Evolutionary conservation across 2,888 invertebrate species (phyloP), one percentile per base, ranked within the genome.

Genomic region (Epiblema foenella): DNA sequence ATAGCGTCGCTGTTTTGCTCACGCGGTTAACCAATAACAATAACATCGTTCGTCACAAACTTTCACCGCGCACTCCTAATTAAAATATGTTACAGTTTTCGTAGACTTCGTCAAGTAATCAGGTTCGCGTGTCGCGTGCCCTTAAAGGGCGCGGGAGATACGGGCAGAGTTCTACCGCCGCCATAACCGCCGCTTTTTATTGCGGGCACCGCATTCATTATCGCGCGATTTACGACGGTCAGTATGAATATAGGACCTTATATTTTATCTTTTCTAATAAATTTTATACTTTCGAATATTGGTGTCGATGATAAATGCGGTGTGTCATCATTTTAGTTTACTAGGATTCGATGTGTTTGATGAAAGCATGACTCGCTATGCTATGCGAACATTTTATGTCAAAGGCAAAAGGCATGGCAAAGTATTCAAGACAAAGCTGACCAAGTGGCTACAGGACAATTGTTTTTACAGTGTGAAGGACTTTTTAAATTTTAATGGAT

Each of bases 191-290:
- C 75, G 80, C 79, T 83, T 86, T 85, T 86, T 85, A 85, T 85
- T 82, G 85, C 81, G 77, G 84, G 79, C 83, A 82, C 79, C 81
- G 84, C 83, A 84, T 86, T 86, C 83, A 86, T 87, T 87, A 85
- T 78, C 73, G 71, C 73, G 74, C 78, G 80, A 84, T 83, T 84
- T 84, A 84, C 79, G 76, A 75, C 73, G 58, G 71, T 75, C 74
- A 68, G 75, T 76, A 77, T 79, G 77, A 79, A 80, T 81, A 79
- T 73, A 75, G 56, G 56, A 74, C 73, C 77, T 75, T 74, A 71
- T 70, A 74, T 74, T 56, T 56, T 52, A 58, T 58, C 11, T 58
- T 37, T 39, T 18, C 39, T 39, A 39, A 58, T 58, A 58, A 58
- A 58, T 58, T 58, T 39, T 5, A 58, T 39, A 39, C 18, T 10